Evolutionary conservation across 1,140 invertebrate genomes (phyloP).

Genomic region (Apis mellifera): DNA sequence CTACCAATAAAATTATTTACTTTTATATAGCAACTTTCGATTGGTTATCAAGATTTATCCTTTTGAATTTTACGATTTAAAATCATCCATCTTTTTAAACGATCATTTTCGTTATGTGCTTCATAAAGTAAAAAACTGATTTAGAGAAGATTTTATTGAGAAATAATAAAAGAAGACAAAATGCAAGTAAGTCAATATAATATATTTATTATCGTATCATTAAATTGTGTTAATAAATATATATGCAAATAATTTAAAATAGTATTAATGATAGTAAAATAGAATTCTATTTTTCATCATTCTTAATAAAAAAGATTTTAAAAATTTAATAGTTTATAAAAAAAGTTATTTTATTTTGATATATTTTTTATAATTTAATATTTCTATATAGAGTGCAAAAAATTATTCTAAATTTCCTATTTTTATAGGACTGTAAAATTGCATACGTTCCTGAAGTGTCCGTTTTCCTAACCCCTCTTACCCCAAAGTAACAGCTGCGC

Average conservation of each 20-base stretch:
- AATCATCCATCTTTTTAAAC: not conserved
- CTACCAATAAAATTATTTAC: not conserved
- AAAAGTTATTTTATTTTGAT: not conserved
- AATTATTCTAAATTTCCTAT: not conserved
- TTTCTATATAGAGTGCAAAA: not conserved
- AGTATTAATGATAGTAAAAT: not conserved
- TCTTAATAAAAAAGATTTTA: not conserved
- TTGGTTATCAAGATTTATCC: not conserved
- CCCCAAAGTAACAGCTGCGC: slow-evolving; percentile 55
- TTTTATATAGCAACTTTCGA: not conserved
- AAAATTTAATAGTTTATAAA: not conserved
- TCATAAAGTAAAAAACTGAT: not conserved
- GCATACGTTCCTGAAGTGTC: slow-evolving; percentile 28
- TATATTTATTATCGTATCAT: not conserved
- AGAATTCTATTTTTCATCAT: not conserved
- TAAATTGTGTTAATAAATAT: not conserved
- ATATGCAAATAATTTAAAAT: not conserved
- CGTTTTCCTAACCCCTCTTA: slow-evolving; percentile 36
- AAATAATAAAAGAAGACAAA: not conserved
- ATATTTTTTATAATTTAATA: not conserved
- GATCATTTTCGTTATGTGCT: not conserved
- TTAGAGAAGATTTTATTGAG: not conserved
- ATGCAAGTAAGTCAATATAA: not conserved
- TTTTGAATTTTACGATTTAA: not conserved
- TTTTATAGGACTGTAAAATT: not conserved